These are phyloP conservation scores for Amiota mariae DNA, from an alignment of 2,888 invertebrate genomes.

Conservation along the genomic window DNA sequence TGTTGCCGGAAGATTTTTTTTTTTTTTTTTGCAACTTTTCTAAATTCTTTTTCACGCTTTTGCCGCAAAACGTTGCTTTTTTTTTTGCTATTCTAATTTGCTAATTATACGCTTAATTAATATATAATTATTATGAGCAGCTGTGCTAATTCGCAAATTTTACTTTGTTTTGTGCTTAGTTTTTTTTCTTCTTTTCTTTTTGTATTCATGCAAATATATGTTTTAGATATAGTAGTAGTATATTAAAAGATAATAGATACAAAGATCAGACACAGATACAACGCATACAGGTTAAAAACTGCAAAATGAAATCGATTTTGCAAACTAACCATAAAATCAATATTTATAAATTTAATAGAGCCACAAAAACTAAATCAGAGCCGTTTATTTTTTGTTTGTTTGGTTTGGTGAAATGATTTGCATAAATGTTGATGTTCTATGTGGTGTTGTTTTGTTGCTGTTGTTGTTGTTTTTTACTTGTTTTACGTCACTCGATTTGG, in stretches of 20 bases:
- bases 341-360: constrained; percentile 23
- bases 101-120: constrained; percentile 68
- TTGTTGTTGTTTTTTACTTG: background rate
- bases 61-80: constrained; percentile 40
- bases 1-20: constrained; percentile 66
- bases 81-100: constrained; percentile 57
- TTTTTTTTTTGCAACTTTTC: constrained; percentile 43
- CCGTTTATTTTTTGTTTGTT: constrained; percentile 14
- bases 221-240: constrained; percentile 1
- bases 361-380: constrained; percentile 5
- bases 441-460: background rate
- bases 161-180: background rate
- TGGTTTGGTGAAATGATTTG: background rate
- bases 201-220: background rate
- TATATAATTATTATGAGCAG: constrained; percentile 64
- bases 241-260: no score
- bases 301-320: background rate
- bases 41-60: constrained; percentile 1
- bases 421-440: background rate
- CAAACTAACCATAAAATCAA: background rate
- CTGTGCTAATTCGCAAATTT: constrained; percentile 44
- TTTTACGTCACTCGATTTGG: background rate
- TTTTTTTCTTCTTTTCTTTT: background rate
- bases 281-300: no score
- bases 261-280: no score